Evolutionary conservation across 2,113 vertebrate genomes (phyloP).

Genomic region (Pholis gunnellus): DNA sequence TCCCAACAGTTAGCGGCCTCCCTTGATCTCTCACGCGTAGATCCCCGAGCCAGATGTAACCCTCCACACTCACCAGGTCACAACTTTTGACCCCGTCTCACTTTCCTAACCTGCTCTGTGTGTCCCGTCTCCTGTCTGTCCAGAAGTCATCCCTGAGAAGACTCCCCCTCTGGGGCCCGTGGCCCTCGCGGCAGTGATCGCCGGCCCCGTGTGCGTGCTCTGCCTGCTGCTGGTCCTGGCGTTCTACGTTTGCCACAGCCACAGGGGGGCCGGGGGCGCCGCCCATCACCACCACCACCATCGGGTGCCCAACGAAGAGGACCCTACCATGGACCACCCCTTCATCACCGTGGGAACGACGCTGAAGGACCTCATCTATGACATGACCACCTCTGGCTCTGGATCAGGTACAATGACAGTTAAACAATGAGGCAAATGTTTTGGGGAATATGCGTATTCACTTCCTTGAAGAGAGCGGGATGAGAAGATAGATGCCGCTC

Average conservation of each 20-base stretch:
- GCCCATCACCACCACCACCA: conserved; percentile 96
- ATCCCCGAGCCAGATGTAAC: background rate
- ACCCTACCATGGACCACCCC: conserved; percentile 94
- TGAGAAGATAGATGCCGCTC: no score
- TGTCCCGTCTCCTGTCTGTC: background rate
- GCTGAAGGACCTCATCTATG: conserved; percentile 4
- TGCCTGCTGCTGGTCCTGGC: conserved; percentile 94
- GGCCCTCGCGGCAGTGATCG: conserved; percentile 94
- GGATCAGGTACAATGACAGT: background rate
- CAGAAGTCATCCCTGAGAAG: conserved; percentile 59
- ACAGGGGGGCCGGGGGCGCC: conserved; percentile 83
- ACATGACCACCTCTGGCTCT: background rate
- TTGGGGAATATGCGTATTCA: no score
- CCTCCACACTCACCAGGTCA: no score
- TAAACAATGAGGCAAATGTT: no score
- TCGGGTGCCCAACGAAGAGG: conserved; percentile 96
- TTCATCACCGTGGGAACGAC: conserved; percentile 91
- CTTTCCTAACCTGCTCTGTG: background rate
- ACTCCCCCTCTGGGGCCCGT: conserved; percentile 89
- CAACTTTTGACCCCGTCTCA: background rate
- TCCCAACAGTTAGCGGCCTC: background rate
- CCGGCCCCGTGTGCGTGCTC: conserved; percentile 94
- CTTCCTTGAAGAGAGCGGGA: no score
- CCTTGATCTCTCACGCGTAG: background rate
- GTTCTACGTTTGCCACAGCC: conserved; percentile 95